A percentile compares a stretch with the other conserved stretches of the same genome.
phyloP scores from a whole-genome alignment of 2,113 vertebrate genomes.

The Caracal caracal region DNA sequence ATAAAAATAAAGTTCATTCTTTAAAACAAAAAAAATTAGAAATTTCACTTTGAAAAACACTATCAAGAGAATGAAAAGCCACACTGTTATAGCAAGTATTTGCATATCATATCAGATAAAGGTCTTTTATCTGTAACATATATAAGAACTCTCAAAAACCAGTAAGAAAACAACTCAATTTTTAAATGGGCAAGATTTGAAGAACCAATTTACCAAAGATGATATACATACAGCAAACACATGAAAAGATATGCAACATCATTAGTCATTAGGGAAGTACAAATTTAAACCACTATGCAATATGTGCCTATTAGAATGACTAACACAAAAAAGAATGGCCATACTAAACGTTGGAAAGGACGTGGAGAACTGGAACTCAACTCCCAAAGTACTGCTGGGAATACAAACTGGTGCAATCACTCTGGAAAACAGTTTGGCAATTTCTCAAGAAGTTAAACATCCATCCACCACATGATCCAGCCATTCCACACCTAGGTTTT shows the following conservation, averaged over 20 bases:
- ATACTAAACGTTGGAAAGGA: not conserved
- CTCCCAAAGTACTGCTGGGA: not conserved
- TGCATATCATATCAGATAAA: not conserved
- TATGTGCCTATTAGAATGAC: not conserved
- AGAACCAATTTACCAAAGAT: not conserved
- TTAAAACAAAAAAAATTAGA: not conserved
- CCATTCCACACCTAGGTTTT: not conserved
- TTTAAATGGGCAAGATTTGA: not conserved
- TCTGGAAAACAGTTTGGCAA: not conserved
- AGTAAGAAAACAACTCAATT: not conserved
- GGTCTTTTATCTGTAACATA: not conserved
- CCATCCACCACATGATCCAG: not conserved
- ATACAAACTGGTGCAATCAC: not conserved
- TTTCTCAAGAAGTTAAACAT: constrained; percentile 10
- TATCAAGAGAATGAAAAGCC: not conserved
- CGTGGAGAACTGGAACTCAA: not conserved
- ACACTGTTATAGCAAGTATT: not conserved
- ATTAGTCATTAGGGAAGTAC: not conserved
- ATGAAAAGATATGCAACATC: not conserved
- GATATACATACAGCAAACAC: not conserved
- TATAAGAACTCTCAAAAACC: constrained; percentile 23
- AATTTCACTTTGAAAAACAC: constrained; percentile 14
- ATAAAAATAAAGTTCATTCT: too few species aligned
- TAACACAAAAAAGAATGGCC: not conserved
- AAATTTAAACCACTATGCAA: constrained; percentile 30